Percentiles rank a stretch among this genome's conserved stretches.
These are phyloP conservation scores for Pollenia amentaria DNA, from an alignment of 2,888 invertebrate genomes.

Conservation along the genomic window DNA sequence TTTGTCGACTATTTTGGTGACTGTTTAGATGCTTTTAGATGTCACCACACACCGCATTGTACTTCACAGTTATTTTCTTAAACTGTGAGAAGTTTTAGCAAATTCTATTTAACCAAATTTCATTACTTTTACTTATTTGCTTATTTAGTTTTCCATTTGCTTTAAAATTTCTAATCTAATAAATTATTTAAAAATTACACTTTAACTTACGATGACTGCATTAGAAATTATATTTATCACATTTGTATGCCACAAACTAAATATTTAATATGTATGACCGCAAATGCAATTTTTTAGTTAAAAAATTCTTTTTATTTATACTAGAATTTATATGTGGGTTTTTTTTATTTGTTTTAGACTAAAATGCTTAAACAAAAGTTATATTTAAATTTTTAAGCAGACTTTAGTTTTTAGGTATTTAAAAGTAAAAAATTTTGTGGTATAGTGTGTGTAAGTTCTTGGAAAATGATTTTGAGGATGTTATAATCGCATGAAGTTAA, in stretches of 20 bases:
- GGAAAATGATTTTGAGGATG: too few relatives aligned
- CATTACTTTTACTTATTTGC: not conserved
- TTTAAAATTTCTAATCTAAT: constrained; percentile 7
- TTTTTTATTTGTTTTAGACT: not conserved
- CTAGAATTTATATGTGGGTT: not conserved
- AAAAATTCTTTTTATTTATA: not conserved
- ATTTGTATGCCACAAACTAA: constrained; percentile 40
- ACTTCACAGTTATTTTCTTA: too few relatives aligned
- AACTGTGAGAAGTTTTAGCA: too few relatives aligned
- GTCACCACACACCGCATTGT: too few relatives aligned
- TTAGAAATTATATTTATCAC: constrained; percentile 50
- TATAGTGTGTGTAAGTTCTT: too few relatives aligned
- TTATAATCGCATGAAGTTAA: too few relatives aligned
- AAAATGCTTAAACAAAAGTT: not conserved
- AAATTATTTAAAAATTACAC: constrained; percentile 42
- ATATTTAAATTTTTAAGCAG: not conserved
- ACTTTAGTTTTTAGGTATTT: not conserved
- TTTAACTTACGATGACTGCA: constrained; percentile 56
- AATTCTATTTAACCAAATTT: too few relatives aligned
- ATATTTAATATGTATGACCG: constrained; percentile 53
- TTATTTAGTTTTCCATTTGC: not conserved
- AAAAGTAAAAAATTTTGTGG: not conserved
- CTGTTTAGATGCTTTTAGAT: too few relatives aligned
- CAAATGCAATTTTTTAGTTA: constrained; percentile 50
- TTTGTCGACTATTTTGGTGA: too few relatives aligned